Conservation (phyloP, 2,113 vertebrate species). For the Bos javanicus region DNA sequence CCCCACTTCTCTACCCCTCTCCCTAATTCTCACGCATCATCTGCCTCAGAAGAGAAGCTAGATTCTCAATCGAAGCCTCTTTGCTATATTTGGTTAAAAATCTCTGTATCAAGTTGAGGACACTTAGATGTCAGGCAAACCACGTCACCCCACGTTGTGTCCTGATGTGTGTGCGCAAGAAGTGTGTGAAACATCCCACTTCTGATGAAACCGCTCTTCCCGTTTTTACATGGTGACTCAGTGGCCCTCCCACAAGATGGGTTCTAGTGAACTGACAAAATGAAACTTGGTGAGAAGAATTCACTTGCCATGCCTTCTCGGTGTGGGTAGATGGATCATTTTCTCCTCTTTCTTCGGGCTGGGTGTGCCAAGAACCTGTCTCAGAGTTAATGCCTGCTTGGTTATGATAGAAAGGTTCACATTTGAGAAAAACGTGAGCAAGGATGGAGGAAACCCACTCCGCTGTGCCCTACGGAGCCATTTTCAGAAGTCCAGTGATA, state of each 20-base stretch:
- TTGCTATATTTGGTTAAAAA: slow-evolving; percentile 6
- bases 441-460: not conserved
- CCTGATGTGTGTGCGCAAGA: not conserved
- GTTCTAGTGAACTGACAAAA: not conserved
- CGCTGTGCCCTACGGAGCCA: not conserved
- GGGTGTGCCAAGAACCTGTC: not conserved
- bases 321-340: not conserved
- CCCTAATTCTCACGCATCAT: not conserved
- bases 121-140: not conserved
- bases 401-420: not conserved
- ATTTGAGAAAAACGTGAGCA: not conserved
- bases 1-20: not conserved
- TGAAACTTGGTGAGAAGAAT: not conserved
- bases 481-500: not conserved
- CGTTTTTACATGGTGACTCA: slow-evolving; percentile 38
- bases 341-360: not conserved
- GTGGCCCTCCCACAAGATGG: not conserved
- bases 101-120: not conserved
- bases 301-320: not conserved
- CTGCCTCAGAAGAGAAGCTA: not conserved
- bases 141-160: not conserved
- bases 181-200: not conserved
- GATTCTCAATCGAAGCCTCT: not conserved
- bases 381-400: not conserved
- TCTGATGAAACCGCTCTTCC: slow-evolving; percentile 15